phyloP scores from a whole-genome alignment of 2,888 invertebrate genomes.

The Graphium colonna region DNA sequence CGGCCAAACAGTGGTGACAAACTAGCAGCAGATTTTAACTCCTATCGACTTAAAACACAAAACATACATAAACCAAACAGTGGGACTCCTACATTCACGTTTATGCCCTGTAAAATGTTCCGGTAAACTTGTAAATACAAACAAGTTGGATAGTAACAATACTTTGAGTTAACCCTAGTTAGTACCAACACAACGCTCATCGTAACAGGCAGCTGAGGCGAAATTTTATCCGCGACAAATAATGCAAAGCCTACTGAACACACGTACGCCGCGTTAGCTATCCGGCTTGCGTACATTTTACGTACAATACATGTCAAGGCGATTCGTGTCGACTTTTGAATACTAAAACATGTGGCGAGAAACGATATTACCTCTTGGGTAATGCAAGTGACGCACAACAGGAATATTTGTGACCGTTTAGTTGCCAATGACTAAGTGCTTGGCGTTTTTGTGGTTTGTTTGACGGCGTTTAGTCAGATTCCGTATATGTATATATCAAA shows the following conservation, averaged over 20 bases:
- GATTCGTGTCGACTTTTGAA: conserved; percentile 42
- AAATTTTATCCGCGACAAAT: conserved; percentile 1
- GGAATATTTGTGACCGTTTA: conserved; percentile 31
- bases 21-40: no score
- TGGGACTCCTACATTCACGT: no score
- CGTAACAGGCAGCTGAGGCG: not conserved
- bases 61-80: no score
- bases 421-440: conserved; percentile 29
- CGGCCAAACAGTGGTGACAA: no score
- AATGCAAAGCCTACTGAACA: conserved; percentile 6
- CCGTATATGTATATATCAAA: not conserved
- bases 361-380: conserved; percentile 49
- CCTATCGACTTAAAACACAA: no score
- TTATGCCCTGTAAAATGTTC: no score
- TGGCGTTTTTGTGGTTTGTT: conserved; percentile 20
- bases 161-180: no score
- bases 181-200: no score
- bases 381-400: conserved; percentile 42
- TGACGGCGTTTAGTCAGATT: not conserved
- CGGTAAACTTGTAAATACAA: not conserved
- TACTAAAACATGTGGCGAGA: conserved; percentile 48
- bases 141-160: not conserved
- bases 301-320: conserved; percentile 63
- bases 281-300: conserved; percentile 32
- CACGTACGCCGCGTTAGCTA: conserved; percentile 34